Conservation (phyloP, 1,140 invertebrate species). For the Hestina assimilis region DNA sequence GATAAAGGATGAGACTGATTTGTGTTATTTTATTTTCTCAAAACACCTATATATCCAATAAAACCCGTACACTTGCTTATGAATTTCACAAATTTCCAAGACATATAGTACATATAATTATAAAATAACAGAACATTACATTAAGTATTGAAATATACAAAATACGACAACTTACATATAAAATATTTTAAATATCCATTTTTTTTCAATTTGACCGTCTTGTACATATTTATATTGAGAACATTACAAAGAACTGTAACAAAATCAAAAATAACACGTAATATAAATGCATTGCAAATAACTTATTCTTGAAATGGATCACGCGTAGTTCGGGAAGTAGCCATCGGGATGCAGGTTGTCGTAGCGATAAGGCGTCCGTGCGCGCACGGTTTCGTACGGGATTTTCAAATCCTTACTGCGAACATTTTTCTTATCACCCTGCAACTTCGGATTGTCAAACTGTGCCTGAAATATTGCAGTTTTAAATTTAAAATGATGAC, state of each 20-base stretch:
- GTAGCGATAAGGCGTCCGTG: constrained; percentile 40
- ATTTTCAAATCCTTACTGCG: constrained; percentile 32
- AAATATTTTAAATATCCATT: too few species aligned
- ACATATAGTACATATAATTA: too few species aligned
- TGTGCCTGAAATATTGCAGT: constrained; percentile 32
- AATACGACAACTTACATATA: too few species aligned
- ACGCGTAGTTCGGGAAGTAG: constrained; percentile 55
- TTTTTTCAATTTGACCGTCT: too few species aligned
- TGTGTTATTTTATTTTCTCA: constrained; percentile 23
- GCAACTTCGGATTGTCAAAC: constrained; percentile 36
- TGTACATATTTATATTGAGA: too few species aligned
- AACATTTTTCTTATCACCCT: constrained; percentile 28
- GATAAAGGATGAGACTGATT: constrained; percentile 63
- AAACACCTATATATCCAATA: background rate
- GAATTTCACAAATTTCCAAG: too few species aligned
- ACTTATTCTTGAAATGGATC: constrained; percentile 1
- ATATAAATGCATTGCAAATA: constrained; percentile 3
- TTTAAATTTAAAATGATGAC: background rate
- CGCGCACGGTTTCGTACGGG: constrained; percentile 29
- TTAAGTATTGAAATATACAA: too few species aligned
- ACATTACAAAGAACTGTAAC: too few species aligned
- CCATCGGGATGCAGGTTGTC: constrained; percentile 37
- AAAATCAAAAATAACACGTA: background rate
- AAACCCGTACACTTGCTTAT: too few species aligned
- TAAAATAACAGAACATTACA: too few species aligned